These are phyloP conservation scores for Operophtera brumata DNA, from an alignment of 2,888 invertebrate species.

Conservation along the genomic window DNA sequence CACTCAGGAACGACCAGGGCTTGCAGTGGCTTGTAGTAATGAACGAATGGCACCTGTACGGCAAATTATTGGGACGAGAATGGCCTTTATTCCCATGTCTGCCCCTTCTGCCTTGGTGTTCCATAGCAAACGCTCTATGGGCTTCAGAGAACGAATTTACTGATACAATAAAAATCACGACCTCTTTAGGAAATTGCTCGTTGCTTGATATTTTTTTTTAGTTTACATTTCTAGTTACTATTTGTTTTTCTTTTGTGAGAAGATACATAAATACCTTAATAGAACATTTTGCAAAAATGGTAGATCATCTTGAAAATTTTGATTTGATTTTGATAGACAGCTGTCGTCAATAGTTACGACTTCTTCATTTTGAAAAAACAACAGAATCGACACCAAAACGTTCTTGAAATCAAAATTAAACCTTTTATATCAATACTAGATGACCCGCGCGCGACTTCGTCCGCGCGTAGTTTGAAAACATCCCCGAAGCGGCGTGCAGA, in stretches of 20 bases:
- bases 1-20: slow-evolving; percentile 39
- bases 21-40: slow-evolving; percentile 27
- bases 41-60: slow-evolving; percentile 8
- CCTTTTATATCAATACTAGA: too few relatives aligned
- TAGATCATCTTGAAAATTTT: slow-evolving; percentile 16
- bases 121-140: slow-evolving; percentile 45
- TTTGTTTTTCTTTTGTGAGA: slow-evolving; percentile 7
- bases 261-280: slow-evolving; percentile 10
- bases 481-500: too few relatives aligned
- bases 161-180: background rate
- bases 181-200: slow-evolving; percentile 8
- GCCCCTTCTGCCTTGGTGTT: slow-evolving; percentile 47
- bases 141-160: slow-evolving; percentile 13
- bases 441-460: too few relatives aligned
- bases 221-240: slow-evolving; percentile 19
- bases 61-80: slow-evolving; percentile 28
- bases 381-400: background rate
- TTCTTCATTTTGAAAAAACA: background rate
- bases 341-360: background rate
- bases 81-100: slow-evolving; percentile 34
- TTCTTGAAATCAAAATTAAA: background rate
- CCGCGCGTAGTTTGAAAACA: too few relatives aligned
- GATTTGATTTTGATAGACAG: slow-evolving; percentile 12
- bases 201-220: slow-evolving; percentile 5
- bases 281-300: slow-evolving; percentile 24